Evolutionary conservation across 2,797 vertebrate species (phyloP), one percentile per base, ranked within the genome.

Genomic region (Thunnus albacares): DNA sequence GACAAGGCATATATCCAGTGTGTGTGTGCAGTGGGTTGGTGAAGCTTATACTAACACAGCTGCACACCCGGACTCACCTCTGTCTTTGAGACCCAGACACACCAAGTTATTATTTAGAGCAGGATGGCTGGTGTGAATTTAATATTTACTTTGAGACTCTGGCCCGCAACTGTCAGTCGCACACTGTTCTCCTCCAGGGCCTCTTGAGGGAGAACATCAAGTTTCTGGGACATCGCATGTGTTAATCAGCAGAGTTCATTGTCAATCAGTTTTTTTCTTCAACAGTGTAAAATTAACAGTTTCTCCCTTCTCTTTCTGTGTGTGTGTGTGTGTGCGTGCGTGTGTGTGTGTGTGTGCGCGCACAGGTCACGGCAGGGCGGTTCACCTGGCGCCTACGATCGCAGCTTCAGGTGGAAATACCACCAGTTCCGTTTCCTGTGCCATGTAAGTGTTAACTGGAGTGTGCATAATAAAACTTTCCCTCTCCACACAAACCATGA

Each of bases 371-470:
- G 98, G 59, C 97, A 97, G 70, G 97, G 97, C 0, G 97, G 97
- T 2, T 98, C 98, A 20, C 98, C 98, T 0, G 97, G 98, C 0
- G 98, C 98, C 0, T 99, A 99, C 0, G 98, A 99, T 92, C 96
- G 98, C 65, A 99, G 98, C 90, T 99, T 99, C 92, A 97, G 97
- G 84, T 99, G 98, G 98, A 99, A 99, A 89, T 99, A 98, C 93
- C 98, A 99, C 93, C 98, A 99, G 95, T 99, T 99, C 91, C 97
- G 98, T 69, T 99, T 99, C 94, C 96, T 99, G 62, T 99, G 98
- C 93, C 98, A 99, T 0, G 98, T 99, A 90, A 97, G 98, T 97
- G 47, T 79, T 56, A 57, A 63, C 47, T 17, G 1, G 18, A 61
- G 22, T 61, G 28, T 57, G 49, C 5, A n/a, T 20, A 38, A 5